These are phyloP conservation scores for Pelobates fuscus DNA, from an alignment of 2,113 vertebrate genomes.

Conservation along the genomic window DNA sequence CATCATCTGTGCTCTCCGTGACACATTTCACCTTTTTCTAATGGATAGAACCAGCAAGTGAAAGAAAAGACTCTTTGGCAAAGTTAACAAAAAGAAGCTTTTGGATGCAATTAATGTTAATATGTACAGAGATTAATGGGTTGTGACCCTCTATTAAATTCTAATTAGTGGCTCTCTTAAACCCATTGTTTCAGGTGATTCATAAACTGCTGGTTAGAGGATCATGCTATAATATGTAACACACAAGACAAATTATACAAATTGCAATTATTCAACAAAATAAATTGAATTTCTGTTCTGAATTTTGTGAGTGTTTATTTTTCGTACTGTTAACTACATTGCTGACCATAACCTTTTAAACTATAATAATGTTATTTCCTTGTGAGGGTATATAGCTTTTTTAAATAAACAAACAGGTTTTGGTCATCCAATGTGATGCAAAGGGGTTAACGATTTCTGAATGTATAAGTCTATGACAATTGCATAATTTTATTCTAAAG, in stretches of 20 bases:
- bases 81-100: constrained; percentile 44
- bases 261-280: constrained; percentile 16
- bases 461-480: too few species aligned
- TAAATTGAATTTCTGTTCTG: background rate
- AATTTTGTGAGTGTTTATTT: too few species aligned
- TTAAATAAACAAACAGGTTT: too few species aligned
- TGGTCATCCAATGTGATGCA: too few species aligned
- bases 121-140: constrained; percentile 44
- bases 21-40: constrained; percentile 45
- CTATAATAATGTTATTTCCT: too few species aligned
- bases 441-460: too few species aligned
- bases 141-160: constrained; percentile 46
- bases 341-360: too few species aligned
- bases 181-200: constrained; percentile 41
- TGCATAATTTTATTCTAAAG: too few species aligned
- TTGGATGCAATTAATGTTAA: constrained; percentile 43
- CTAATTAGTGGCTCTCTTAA: constrained; percentile 45
- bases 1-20: constrained; percentile 34
- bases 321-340: background rate
- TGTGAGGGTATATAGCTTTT: too few species aligned
- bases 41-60: constrained; percentile 25
- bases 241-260: constrained; percentile 28
- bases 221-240: constrained; percentile 27
- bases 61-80: constrained; percentile 49
- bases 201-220: constrained; percentile 33